Evolutionary conservation across 2,113 vertebrate genomes (phyloP), one percentile per base, ranked within the genome.

Genomic region (Mohoua ochrocephala): DNA sequence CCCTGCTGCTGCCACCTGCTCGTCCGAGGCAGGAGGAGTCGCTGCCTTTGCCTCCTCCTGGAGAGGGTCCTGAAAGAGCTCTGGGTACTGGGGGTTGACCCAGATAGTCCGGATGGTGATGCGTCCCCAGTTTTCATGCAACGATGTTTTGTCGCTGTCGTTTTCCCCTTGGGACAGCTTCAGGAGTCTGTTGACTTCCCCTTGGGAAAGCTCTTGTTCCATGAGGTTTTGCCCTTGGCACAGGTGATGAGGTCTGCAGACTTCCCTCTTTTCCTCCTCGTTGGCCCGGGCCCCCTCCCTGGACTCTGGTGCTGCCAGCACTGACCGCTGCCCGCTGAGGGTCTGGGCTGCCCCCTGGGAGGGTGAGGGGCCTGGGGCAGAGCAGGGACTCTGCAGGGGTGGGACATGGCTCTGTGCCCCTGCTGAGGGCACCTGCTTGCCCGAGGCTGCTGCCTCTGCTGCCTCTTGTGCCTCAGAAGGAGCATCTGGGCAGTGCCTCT

Each of bases 101-200:
- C 87, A 90, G 30, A 90, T 5, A 1, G 54, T 90, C 11, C 2
- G 30, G 87, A 90, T 35, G 5, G 54, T 76, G 70, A 90, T 41
- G 54, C 1, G 7, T 0, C 15, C 9, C 47, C 47, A 54, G 54
- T 8, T 76, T 8, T 42, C 54, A 4, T 8, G n/a, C 14, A 13
- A 7, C 0, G 41, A 8, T 24, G n/a, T 13, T n/a, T 35, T 15
- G n/a, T 35, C 7, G 2, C 45, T 47, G 61, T 5, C 6, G 4
- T 39, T 17, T 17, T 15, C 39, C 20, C 11, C 39, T 6, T 22
- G 69, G 78, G 9, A n/a, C n/a, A 45, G 16, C 28, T 33, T 11
- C 23, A 8, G 44, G 37, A 8, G 12, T 24, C 33, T n/a, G n/a
- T 0, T 18, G 69, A 10, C 1, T 26, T 75, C 53, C 53, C 9